Base-by-base conservation (phyloP, 2,113 vertebrate genomes). In the Motacilla alba region DNA sequence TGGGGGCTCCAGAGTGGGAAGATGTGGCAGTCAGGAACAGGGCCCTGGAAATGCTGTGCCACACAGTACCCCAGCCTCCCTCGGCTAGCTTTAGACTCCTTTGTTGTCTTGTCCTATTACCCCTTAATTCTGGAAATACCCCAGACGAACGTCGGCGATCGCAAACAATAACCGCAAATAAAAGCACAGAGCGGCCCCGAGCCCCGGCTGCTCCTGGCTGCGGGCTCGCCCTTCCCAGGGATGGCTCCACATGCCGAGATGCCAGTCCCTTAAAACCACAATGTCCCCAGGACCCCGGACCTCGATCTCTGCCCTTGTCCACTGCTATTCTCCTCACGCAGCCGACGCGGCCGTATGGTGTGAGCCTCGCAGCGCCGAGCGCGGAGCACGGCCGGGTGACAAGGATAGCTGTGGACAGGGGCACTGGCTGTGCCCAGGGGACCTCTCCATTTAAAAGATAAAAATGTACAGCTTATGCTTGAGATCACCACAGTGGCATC, bases 321-420 rank as follows among this genome's bases (percentile, higher is more conserved):
- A 2, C 60, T 89, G 92, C 31, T 9, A 73, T 96, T 46, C 31
- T 96, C 83, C 96, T 97, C 96, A 97, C 11, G 1, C 88, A 50
- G 95, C 58, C 6, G 5, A 8, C 58, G 26, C 6, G 7, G 94
- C 90, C 93, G 69, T 62, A 60, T 10, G 90, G 95, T 90, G 94
- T 30, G 76, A 93, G 96, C 96, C 95, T 93, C 3, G 94, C 95
- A 96, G 96, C 94, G 37, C 90, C 83, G 1, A 72, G 93, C 14
- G 8, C 68, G 2, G 79, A 55, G 88, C 44, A 53, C 93, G 23
- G 92, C 92, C 13, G 75, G 73, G 39, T 97, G 96, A 97, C 92
- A 94, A 97, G 95, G 95, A 97, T 97, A 43, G 93, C 95, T 93
- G 86, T 96, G 94, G 96, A 96, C 96, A 97, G 94, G 93, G 96